Conservation (phyloP, 2,113 vertebrate genomes). For the Ondatra zibethicus region DNA sequence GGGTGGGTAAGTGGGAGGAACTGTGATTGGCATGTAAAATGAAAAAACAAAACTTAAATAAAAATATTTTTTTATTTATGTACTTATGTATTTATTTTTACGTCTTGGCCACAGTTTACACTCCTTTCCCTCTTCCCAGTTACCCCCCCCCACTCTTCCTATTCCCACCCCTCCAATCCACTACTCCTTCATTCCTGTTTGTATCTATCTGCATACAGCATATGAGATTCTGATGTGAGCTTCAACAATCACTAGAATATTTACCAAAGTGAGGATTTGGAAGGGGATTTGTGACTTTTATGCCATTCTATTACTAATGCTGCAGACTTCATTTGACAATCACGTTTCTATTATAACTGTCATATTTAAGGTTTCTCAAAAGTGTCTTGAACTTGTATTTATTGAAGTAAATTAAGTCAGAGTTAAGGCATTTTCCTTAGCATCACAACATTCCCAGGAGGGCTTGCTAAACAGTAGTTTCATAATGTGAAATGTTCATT, state of each 20-base stretch:
- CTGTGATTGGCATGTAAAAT: no score
- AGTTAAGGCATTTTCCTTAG: constrained; percentile 72
- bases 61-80: no score
- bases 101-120: no score
- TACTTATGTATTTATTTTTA: no score
- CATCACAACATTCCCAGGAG: constrained; percentile 60
- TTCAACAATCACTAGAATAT: not conserved
- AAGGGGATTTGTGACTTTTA: not conserved
- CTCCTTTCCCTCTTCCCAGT: no score
- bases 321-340: not conserved
- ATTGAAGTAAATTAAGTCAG: constrained; percentile 66
- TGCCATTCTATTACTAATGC: not conserved
- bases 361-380: not conserved
- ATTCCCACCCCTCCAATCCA: no score
- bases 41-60: no score
- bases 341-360: constrained; percentile 40
- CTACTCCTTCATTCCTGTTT: not conserved
- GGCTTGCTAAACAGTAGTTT: constrained; percentile 82
- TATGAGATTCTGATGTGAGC: not conserved
- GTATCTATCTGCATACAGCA: not conserved
- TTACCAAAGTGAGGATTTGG: not conserved
- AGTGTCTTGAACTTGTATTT: constrained; percentile 52
- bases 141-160: no score
- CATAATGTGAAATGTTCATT: constrained; percentile 77
- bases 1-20: no score